A percentile compares a stretch with the other conserved stretches of the same genome.
Conservation (phyloP, 1,140 invertebrate species). For the Drosophila lowei region DNA sequence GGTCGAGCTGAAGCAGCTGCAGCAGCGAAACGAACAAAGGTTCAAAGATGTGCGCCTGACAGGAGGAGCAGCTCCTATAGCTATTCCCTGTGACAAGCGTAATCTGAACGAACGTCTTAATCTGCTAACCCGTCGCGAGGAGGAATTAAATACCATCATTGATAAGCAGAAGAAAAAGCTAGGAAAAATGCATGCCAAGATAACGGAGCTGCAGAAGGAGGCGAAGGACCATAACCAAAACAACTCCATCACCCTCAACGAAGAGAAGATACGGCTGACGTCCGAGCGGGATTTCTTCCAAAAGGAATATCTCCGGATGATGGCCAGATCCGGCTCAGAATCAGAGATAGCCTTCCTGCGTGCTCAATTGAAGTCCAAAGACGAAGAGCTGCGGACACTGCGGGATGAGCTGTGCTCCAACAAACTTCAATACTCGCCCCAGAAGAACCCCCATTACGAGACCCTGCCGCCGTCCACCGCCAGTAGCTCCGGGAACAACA, state of each 20-base stretch:
- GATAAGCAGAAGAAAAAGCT: conserved; percentile 74
- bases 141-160: conserved; percentile 54
- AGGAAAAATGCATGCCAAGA: conserved; percentile 53
- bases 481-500: conserved; percentile 18
- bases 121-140: conserved; percentile 58
- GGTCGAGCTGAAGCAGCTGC: conserved; percentile 37
- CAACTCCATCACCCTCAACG: conserved; percentile 45
- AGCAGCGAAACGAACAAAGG: conserved; percentile 4
- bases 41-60: conserved; percentile 18
- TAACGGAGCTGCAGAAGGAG: conserved; percentile 52
- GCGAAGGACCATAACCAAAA: conserved; percentile 40
- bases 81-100: conserved; percentile 51
- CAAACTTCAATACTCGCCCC: conserved; percentile 36
- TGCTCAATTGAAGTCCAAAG: conserved; percentile 76
- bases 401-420: conserved; percentile 55
- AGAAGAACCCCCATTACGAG: conserved; percentile 44
- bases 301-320: conserved; percentile 74
- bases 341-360: conserved; percentile 72
- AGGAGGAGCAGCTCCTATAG: conserved; percentile 6
- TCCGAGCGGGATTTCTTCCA: conserved; percentile 80
- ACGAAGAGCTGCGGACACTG: conserved; percentile 67
- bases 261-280: conserved; percentile 69
- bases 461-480: conserved; percentile 19
- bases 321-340: conserved; percentile 66
- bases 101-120: conserved; percentile 65